Evolutionary conservation across 1,140 invertebrate species (phyloP).

Genomic region (Drosophila rufa): DNA sequence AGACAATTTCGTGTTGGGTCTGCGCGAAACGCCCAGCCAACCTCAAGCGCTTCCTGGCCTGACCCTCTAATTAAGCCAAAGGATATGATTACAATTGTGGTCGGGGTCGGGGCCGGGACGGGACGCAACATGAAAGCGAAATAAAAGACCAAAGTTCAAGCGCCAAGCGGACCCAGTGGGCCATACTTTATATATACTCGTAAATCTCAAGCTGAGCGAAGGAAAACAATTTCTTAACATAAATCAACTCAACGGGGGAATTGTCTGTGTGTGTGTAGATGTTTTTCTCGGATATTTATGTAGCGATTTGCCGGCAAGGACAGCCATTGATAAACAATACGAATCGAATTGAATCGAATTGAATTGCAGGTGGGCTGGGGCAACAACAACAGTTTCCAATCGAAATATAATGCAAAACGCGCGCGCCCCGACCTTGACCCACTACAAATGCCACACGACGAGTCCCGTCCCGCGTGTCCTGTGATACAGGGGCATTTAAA

Average conservation of each 20-base stretch:
- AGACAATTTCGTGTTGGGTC: constrained; percentile 46
- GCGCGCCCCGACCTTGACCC: constrained; percentile 45
- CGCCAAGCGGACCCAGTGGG: constrained; percentile 21
- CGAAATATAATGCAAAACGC: constrained; percentile 55
- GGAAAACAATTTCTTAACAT: constrained; percentile 49
- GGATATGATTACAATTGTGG: constrained; percentile 47
- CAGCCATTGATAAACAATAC: constrained; percentile 47
- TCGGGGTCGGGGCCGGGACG: neutral
- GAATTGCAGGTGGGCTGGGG: constrained; percentile 20
- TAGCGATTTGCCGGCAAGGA: constrained; percentile 45
- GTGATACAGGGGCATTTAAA: constrained; percentile 15
- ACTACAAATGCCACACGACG: constrained; percentile 25
- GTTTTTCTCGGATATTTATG: constrained; percentile 30
- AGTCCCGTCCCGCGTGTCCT: constrained; percentile 8
- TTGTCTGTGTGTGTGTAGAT: neutral
- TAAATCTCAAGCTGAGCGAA: constrained; percentile 30
- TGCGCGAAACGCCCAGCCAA: constrained; percentile 18
- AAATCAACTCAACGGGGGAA: constrained; percentile 43
- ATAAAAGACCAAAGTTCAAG: constrained; percentile 41
- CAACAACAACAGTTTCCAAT: constrained; percentile 19
- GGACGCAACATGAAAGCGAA: constrained; percentile 34
- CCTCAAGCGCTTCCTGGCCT: constrained; percentile 39
- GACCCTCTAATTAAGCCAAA: constrained; percentile 47
- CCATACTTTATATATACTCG: constrained; percentile 3
- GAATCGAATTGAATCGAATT: constrained; percentile 23